Base-by-base conservation (phyloP, 2,113 vertebrate genomes). In the Platysteira castanea region DNA sequence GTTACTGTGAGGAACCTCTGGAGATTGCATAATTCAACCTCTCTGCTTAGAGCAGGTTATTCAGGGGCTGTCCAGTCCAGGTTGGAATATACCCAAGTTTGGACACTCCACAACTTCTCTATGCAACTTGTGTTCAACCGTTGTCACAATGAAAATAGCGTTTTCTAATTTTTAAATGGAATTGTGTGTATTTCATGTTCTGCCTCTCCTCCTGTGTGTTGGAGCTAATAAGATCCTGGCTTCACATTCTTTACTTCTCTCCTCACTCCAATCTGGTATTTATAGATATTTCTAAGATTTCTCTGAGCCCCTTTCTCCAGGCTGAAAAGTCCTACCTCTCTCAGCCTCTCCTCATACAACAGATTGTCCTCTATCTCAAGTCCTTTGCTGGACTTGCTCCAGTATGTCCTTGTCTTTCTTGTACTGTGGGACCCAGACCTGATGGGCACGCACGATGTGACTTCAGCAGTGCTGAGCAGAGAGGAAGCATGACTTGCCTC, bases 21-120 rank as follows among this genome's bases (percentile, higher is more conserved):
- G 9, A 71, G 6, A 22, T 2, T 1, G 7, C n/a, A 64, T 10
- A 60, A 37, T n/a, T 8, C 24, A 74, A 15, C 3, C 3, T 2
- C 2, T 5, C 10, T 44, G 11, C 7, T 54, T 37, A 78, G 21
- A 74, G 31, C 14, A 61, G 8, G 9, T 60, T 52, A 2, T 22
- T 65, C 19, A 24, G 23, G 13, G 35, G 1, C 18, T 87, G 6
- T 44, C 15, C 22, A 50, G 28, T 50, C 17, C 10, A 50, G 27
- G 9, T 6, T 71, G 74, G 7, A 76, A 26, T 49, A 71, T 21
- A 41, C 23, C 9, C 59, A 52, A 52, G 14, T 18, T 11, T 59
- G 54, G 27, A 77, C 23, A 42, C 4, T 11, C 11, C 12, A 18
- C 6, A 71, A 23, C 13, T 63, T 35, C 37, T 41, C 23, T 65